phyloP scores from a whole-genome alignment of 2,113 vertebrate genomes.

The Symphodus melops region DNA sequence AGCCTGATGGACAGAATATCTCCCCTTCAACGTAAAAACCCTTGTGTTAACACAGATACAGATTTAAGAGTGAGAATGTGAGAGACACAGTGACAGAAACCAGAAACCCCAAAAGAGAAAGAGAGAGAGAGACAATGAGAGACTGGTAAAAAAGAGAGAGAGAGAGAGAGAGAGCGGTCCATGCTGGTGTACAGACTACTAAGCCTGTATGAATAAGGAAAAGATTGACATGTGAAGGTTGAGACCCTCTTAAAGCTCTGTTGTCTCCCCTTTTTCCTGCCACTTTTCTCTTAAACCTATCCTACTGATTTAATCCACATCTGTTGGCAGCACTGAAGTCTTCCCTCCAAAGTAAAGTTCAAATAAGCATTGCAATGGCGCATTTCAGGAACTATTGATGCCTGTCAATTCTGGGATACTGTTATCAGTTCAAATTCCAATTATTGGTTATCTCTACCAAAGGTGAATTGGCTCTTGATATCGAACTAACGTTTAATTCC shows the following conservation, averaged over 20 bases:
- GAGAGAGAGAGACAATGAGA: slow-evolving; percentile 44
- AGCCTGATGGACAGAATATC: slow-evolving; percentile 56
- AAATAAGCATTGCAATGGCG: slow-evolving; percentile 24
- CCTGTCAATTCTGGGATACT: slow-evolving; percentile 35
- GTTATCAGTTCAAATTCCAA: slow-evolving; percentile 45
- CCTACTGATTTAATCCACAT: slow-evolving; percentile 1
- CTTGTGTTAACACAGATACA: slow-evolving; percentile 57
- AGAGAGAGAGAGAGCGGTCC: slow-evolving; percentile 19
- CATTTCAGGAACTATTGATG: slow-evolving; percentile 41
- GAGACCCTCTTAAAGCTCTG: slow-evolving; percentile 20
- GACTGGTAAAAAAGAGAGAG: slow-evolving; percentile 16
- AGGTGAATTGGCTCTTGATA: slow-evolving; percentile 43
- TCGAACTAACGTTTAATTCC: not conserved
- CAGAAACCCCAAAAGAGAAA: slow-evolving; percentile 58
- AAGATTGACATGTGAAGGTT: slow-evolving; percentile 26
- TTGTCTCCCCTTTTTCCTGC: not conserved
- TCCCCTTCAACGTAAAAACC: slow-evolving; percentile 32
- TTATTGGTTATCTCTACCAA: slow-evolving; percentile 35
- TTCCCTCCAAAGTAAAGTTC: not conserved
- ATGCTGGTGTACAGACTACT: slow-evolving; percentile 20
- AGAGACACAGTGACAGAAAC: slow-evolving; percentile 46
- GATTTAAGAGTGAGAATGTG: slow-evolving; percentile 47
- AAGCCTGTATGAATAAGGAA: slow-evolving; percentile 55
- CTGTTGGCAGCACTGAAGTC: not conserved
- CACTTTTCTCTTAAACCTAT: slow-evolving; percentile 14